phyloP scores from a whole-genome alignment of 2,113 vertebrate species.

The Trichomycterus rosablanca region DNA sequence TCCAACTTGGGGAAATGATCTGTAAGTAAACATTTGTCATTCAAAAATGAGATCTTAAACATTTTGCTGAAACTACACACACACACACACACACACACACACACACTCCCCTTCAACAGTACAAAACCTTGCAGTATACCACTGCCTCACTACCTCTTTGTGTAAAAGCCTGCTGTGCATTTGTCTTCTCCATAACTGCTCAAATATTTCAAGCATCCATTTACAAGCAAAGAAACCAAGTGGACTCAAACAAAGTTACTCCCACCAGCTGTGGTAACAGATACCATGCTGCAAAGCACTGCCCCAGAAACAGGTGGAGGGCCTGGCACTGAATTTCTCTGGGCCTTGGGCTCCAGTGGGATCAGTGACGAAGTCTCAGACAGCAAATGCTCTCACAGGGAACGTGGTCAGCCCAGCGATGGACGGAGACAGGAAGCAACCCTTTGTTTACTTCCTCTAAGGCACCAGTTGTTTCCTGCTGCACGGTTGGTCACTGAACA shows the following conservation, averaged over 20 bases:
- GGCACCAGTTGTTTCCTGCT: constrained; percentile 37
- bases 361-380: constrained; percentile 30
- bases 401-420: constrained; percentile 8
- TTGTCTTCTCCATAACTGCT: constrained; percentile 22
- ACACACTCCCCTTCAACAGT: neutral
- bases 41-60: too few species aligned
- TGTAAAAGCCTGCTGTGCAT: constrained; percentile 12
- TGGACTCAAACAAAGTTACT: constrained; percentile 40
- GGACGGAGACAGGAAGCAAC: constrained; percentile 41
- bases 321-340: constrained; percentile 12
- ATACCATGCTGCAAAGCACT: constrained; percentile 21
- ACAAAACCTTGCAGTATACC: neutral
- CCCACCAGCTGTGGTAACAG: constrained; percentile 48
- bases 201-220: constrained; percentile 39
- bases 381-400: constrained; percentile 21
- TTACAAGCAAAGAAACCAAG: constrained; percentile 35
- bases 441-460: constrained; percentile 42
- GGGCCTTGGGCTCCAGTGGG: constrained; percentile 27
- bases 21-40: too few species aligned
- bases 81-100: too few species aligned
- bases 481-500: constrained; percentile 35
- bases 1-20: too few species aligned
- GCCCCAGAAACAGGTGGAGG: constrained; percentile 39
- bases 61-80: too few species aligned
- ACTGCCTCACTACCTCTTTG: neutral